phyloP scores from a whole-genome alignment of 2,888 invertebrate species.

The Entomobrya proxima region DNA sequence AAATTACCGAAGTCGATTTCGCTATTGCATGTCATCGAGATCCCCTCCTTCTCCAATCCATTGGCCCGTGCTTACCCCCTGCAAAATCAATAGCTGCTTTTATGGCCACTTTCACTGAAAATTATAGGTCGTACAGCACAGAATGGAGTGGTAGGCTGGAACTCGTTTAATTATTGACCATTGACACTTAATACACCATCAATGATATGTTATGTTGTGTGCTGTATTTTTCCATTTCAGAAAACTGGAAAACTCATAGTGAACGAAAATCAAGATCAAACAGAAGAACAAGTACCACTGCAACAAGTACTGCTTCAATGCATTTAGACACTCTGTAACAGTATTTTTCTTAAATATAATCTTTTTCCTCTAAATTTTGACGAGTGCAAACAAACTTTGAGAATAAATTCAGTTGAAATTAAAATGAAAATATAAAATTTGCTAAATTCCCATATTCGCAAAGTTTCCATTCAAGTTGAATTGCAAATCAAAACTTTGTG shows the following conservation, averaged over 20 bases:
- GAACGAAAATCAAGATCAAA: background rate
- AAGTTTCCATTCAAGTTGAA: too few relatives aligned
- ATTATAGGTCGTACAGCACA: constrained; percentile 59
- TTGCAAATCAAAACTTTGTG: too few relatives aligned
- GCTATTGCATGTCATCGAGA: constrained; percentile 47
- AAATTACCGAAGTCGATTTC: constrained; percentile 63
- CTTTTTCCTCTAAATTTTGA: background rate
- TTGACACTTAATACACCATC: background rate
- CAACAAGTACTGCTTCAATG: background rate
- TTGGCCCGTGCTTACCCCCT: constrained; percentile 66
- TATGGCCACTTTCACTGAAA: constrained; percentile 66
- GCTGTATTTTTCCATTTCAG: background rate
- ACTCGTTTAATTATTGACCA: background rate
- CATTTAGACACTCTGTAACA: background rate
- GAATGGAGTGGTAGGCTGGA: constrained; percentile 61
- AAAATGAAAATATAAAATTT: too few relatives aligned
- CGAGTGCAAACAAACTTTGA: background rate
- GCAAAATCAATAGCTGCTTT: constrained; percentile 60
- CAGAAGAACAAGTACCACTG: background rate
- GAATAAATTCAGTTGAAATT: background rate
- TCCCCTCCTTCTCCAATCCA: constrained; percentile 60
- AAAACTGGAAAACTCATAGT: constrained; percentile 21
- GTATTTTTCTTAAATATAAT: background rate
- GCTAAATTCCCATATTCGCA: too few relatives aligned
- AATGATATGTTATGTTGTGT: background rate